Evolutionary conservation across 2,888 invertebrate species (phyloP), one percentile per base, ranked within the genome.

Genomic region (Coenonympha glycerion): DNA sequence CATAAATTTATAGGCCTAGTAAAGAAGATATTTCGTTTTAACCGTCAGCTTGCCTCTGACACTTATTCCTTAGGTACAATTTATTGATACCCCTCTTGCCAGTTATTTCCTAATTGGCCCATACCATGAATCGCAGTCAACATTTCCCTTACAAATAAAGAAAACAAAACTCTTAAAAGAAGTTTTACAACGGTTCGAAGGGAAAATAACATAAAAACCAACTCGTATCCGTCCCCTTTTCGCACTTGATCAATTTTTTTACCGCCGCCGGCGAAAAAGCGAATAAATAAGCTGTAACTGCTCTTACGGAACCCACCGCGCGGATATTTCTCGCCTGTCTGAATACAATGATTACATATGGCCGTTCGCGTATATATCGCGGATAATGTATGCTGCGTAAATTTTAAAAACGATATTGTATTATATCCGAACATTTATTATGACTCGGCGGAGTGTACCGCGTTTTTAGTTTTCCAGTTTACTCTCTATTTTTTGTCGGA

Each of bases 321-420:
- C 37, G 49, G 41, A 36, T 51, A 52, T 53, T 51, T 53, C 49
- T 53, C 53, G 49, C 51, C 45, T 58, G 56, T 53, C 49, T 52
- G 58, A 30, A 24, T 49, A 53, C 55, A 57, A 55, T 48, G 55
- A 53, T 55, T 56, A 58, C 54, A 47, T 53, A 56, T 51, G 56
- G 52, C 39, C 52, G 34, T 52, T 52, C 49, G 33, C 37, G 46
- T 45, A 46, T 45, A 46, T 44, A 44, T 53, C 19, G 42, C 34
- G 40, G 47, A 44, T 52, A 55, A 55, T 52, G 33, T 55, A 49
- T 45, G 55, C 49, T 30, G 31, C 40, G 47, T 51, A 49, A 53
- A 53, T 49, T 52, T 48, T 46, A 47, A 52, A 55, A 40, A 51
- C 48, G 47, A 41, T 56, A 49, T 44, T 48, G 37, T 50, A 49